Base-by-base conservation (phyloP, 2,113 vertebrate genomes). In the Sinocyclocheilus maitianheensis region DNA sequence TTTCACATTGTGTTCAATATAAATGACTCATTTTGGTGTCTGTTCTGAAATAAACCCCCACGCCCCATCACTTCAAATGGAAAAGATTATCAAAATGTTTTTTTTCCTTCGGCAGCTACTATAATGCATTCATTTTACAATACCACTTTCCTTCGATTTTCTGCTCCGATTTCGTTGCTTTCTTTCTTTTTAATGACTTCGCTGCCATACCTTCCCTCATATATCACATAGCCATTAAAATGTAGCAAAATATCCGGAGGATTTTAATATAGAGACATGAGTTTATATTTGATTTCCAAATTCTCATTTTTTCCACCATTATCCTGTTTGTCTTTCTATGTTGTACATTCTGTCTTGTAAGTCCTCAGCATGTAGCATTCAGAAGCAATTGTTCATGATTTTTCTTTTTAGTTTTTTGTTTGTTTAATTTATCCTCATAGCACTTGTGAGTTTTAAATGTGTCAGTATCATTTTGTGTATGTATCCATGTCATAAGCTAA, bases 401-500 rank as follows among this genome's bases (percentile, higher is more conserved):
- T n/a, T 26, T n/a, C 10, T 84, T 18, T 40, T 26, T 24, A 4
- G 65, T 37, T 76, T 89, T 84, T 58, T 76, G 20, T 84, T 79
- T 83, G 85, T 86, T 89, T 86, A 88, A 86, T 81, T 86, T 88
- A 86, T 84, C 81, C 60, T 85, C 24, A 58, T 86, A 86, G 77
- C 81, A 86, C 81, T 87, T 87, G 60, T n/a, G 53, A 48, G 62
- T 85, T 84, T 76, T 11, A 74, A 76, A 87, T 67, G 67, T 78
- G 75, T 78, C 75, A 46, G 65, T 85, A 75, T 43, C 48, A 72
- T 89, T 69, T 79, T 79, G 65, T 88, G 48, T 83, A 46, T 69
- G 79, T 86, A 84, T 71, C 87, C 83, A 79, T 87, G 84, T 86
- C 85, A 90, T 88, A 90, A 90, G 89, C 89, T 90, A 90, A 83